These are phyloP conservation scores for Drosophila yakuba DNA, from an alignment of 1,140 invertebrate genomes.

Conservation along the genomic window DNA sequence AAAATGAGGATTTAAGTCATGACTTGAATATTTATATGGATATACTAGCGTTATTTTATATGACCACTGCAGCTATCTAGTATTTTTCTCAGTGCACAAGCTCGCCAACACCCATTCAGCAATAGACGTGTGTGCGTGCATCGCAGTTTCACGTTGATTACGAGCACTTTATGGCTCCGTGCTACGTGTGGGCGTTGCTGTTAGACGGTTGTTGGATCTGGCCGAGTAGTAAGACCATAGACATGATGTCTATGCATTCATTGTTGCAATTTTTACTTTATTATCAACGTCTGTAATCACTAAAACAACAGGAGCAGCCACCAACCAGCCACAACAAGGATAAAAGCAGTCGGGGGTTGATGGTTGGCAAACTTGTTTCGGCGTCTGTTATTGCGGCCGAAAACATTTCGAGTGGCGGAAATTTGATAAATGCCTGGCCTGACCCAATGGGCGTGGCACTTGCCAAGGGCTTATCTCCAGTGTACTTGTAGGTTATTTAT, in stretches of 20 bases:
- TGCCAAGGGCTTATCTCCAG: conserved; percentile 53
- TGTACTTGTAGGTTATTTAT: conserved; percentile 70
- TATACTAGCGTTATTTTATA: no score
- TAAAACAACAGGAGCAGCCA: conserved; percentile 6
- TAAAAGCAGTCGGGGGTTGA: neutral
- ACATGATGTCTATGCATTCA: conserved; percentile 63
- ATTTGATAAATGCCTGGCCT: conserved; percentile 59
- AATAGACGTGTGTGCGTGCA: conserved; percentile 45
- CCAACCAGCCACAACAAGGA: neutral
- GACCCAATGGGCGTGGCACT: conserved; percentile 66
- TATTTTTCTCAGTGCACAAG: conserved; percentile 14
- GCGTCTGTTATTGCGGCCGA: conserved; percentile 50
- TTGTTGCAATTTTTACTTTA: conserved; percentile 73
- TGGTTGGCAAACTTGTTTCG: conserved; percentile 35
- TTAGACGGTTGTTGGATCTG: conserved; percentile 2
- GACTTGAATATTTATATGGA: no score
- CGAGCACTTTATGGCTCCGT: conserved; percentile 74
- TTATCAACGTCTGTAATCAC: conserved; percentile 61
- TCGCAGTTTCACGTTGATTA: conserved; percentile 79
- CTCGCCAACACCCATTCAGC: conserved; percentile 10
- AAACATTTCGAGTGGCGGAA: conserved; percentile 28
- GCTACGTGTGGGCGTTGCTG: conserved; percentile 73
- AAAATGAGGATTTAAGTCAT: neutral
- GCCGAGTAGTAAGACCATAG: conserved; percentile 30
- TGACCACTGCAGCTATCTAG: no score